Evolutionary conservation across 1,140 invertebrate species (phyloP), one percentile per base, ranked within the genome.

Genomic region (Pentalonia nigronervosa): DNA sequence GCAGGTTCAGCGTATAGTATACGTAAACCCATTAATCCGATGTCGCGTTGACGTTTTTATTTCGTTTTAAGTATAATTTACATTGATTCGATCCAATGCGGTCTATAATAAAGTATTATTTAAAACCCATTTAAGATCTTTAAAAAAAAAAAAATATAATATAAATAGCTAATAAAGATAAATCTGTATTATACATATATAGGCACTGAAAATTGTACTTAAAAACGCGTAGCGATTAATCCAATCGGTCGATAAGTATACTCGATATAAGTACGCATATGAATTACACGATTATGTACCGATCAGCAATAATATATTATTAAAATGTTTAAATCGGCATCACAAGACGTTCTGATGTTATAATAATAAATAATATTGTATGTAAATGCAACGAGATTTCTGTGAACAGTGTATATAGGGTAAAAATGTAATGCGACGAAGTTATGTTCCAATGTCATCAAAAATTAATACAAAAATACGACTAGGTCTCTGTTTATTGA

Each of bases 31-130:
- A 90, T 90, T 90, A 90, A 90, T 90, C 30, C 53, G 7, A n/a
- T 60, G 56, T 90, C 25, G 53, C 36, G 88, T 50, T 21, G 89
- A 90, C 89, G 89, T 90, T 90, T 90, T 90, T 90, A 67, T 67
- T 90, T 90, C 25, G 36, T 67, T 67, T 67, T 50, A 53, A 36
- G 53, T 67, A 90, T 67, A 67, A 90, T 90, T 90, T 90, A 90
- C 53, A 30, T 60, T 30, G 7, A 90, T 90, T 67, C 17, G 11
- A 67, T 3, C 9, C 53, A 41, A 41, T 7, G 0, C 45, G 36
- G 41, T 11, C 60, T 76, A n/a, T n/a, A 76, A 53, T 36, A 36
- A 56, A 89, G 56, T n/a, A 36, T 56, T 89, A 41, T 89, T 89
- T 56, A 34, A 56, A 89, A 89, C 20, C 20, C 45, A 87, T 47